phyloP scores from a whole-genome alignment of 2,888 invertebrate genomes.

The Aleiodes leptofemur region DNA sequence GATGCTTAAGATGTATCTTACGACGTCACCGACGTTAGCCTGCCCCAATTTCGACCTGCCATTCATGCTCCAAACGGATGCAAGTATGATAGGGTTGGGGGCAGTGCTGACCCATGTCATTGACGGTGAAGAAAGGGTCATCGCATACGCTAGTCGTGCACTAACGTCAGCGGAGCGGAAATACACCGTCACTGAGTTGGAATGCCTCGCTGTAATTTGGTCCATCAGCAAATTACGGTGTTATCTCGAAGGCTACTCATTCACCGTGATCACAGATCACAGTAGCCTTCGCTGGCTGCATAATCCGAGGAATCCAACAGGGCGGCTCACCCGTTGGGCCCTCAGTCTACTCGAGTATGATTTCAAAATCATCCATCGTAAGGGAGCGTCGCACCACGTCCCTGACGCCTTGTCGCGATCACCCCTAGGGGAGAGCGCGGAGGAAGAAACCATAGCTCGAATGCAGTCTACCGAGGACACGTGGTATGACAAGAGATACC shows the following conservation, averaged over 20 bases:
- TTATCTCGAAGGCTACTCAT: neutral
- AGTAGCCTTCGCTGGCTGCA: conserved; percentile 21
- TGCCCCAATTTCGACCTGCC: no score
- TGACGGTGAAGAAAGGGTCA: conserved; percentile 29
- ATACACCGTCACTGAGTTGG: conserved; percentile 37
- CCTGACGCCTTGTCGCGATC: conserved; percentile 31
- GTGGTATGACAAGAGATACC: neutral
- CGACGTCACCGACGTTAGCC: no score
- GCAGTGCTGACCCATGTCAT: conserved; percentile 38
- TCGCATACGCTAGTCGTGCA: conserved; percentile 47
- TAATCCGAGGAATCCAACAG: conserved; percentile 25
- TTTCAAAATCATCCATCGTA: neutral
- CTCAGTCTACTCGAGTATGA: conserved; percentile 5
- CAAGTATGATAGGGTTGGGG: no score
- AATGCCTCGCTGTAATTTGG: no score
- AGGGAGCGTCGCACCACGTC: neutral
- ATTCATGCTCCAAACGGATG: no score
- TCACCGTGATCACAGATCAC: conserved; percentile 19
- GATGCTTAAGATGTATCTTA: no score
- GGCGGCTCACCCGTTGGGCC: conserved; percentile 39
- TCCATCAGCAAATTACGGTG: no score
- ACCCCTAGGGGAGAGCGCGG: neutral
- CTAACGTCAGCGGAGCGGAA: conserved; percentile 36
- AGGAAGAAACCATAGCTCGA: neutral
- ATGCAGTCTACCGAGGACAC: neutral